A percentile compares a stretch with the other conserved stretches of the same genome.
Conservation (phyloP, 92 coral and sea anemone genomes). For the Zoanthus sociatus region DNA sequence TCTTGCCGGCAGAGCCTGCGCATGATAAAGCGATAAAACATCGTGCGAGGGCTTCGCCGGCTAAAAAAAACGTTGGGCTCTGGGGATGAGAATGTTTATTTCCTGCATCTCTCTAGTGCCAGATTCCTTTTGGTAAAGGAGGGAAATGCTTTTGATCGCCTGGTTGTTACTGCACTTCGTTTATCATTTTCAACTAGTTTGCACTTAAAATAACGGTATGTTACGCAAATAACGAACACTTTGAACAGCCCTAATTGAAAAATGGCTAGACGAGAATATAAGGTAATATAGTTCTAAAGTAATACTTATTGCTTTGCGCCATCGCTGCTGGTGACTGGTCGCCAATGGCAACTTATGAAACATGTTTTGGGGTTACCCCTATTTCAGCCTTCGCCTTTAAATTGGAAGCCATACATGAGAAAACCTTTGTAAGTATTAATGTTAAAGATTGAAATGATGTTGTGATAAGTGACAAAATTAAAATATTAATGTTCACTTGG, state of each 20-base stretch:
- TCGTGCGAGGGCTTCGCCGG: too few species aligned
- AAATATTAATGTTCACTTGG: too few species aligned
- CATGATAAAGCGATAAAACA: too few species aligned
- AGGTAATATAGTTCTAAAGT: not conserved
- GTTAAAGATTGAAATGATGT: not conserved
- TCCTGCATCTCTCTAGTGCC: constrained; percentile 33
- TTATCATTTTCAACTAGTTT: not conserved
- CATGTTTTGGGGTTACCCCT: not conserved
- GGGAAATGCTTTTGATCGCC: not conserved
- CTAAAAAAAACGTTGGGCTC: too few species aligned
- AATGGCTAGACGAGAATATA: constrained; percentile 39
- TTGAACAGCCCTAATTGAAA: not conserved
- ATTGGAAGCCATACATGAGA: constrained; percentile 85
- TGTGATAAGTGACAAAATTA: constrained; percentile 5
- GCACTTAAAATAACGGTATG: not conserved
- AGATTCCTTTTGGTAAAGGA: not conserved
- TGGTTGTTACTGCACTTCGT: not conserved
- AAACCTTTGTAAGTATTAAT: constrained; percentile 83
- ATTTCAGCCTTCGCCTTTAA: constrained; percentile 69
- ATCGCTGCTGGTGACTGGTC: not conserved
- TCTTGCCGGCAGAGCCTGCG: too few species aligned
- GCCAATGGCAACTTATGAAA: constrained; percentile 24
- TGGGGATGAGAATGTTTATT: not conserved
- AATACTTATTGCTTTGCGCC: not conserved
- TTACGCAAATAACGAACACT: not conserved